Percentiles rank a stretch among this genome's conserved stretches.
Conservation (phyloP, 2,113 vertebrate species). For the Nothobranchius kuhntae region DNA sequence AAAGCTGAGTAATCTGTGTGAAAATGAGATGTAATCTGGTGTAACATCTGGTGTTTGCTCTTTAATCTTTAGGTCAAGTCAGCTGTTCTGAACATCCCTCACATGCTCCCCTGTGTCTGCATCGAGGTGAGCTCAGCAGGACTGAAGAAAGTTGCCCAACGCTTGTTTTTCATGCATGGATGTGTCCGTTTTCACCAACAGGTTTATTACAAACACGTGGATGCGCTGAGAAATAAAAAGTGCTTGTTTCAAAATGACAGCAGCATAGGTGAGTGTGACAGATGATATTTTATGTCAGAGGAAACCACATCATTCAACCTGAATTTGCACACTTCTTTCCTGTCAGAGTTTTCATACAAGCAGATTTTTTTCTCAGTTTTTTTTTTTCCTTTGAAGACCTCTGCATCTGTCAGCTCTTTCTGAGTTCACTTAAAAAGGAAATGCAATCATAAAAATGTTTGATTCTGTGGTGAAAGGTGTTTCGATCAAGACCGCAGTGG, state of each 20-base stretch:
- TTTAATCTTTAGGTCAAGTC: constrained; percentile 35
- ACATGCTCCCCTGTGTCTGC: constrained; percentile 76
- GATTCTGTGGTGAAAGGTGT: not conserved
- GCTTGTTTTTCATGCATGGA: not conserved
- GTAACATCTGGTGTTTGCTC: not conserved
- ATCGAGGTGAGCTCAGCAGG: constrained; percentile 65
- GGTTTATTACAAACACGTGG: constrained; percentile 60
- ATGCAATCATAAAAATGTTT: not conserved
- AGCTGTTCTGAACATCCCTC: constrained; percentile 62
- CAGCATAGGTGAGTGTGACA: constrained; percentile 78
- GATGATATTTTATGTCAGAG: no score
- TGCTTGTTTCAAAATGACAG: constrained; percentile 79
- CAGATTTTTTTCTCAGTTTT: not conserved
- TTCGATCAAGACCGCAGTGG: not conserved
- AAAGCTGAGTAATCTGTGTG: not conserved
- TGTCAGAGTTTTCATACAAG: not conserved
- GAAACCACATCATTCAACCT: not conserved
- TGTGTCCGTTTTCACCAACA: constrained; percentile 37
- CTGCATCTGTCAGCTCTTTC: not conserved
- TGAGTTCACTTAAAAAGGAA: not conserved
- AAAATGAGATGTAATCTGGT: not conserved
- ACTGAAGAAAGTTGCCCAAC: not conserved
- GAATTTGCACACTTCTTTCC: not conserved
- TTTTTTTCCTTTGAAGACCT: not conserved
- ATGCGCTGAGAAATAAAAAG: constrained; percentile 72